A percentile compares a stretch with the other conserved stretches of the same genome.
These are phyloP conservation scores for Limnephilus auricula DNA, from an alignment of 2,888 invertebrate genomes.

Conservation along the genomic window DNA sequence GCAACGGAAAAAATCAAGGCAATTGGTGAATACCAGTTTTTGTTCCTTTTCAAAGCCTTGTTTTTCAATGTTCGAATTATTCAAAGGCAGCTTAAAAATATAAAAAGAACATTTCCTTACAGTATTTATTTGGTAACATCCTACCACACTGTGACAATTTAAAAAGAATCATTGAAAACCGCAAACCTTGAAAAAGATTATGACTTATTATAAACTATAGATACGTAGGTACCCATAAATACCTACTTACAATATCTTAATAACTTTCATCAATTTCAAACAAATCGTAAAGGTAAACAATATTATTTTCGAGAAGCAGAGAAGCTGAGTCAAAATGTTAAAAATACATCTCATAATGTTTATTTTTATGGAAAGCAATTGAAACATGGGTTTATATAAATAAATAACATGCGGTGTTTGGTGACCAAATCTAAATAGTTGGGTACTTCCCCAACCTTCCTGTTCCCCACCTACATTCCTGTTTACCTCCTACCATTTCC, in stretches of 20 bases:
- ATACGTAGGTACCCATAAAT: no score
- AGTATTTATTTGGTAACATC: neutral
- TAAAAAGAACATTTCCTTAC: neutral
- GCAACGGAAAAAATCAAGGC: neutral
- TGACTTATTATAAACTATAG: neutral
- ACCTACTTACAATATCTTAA: no score
- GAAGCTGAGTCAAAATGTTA: no score
- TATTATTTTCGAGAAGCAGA: no score
- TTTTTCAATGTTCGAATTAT: no score
- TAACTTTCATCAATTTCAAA: no score
- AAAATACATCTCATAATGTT: no score
- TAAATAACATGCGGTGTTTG: neutral
- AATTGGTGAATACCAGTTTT: neutral
- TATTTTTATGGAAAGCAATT: neutral
- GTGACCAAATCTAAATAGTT: no score
- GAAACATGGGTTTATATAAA: neutral
- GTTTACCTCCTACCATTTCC: no score
- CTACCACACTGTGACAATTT: neutral
- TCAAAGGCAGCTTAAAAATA: neutral
- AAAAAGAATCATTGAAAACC: neutral
- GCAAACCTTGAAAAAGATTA: neutral
- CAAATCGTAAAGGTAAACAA: no score
- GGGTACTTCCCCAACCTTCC: no score
- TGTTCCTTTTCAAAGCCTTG: neutral
- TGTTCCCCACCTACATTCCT: no score